Conservation (phyloP, 1,140 invertebrate genomes). For the Danaus plexippus region DNA sequence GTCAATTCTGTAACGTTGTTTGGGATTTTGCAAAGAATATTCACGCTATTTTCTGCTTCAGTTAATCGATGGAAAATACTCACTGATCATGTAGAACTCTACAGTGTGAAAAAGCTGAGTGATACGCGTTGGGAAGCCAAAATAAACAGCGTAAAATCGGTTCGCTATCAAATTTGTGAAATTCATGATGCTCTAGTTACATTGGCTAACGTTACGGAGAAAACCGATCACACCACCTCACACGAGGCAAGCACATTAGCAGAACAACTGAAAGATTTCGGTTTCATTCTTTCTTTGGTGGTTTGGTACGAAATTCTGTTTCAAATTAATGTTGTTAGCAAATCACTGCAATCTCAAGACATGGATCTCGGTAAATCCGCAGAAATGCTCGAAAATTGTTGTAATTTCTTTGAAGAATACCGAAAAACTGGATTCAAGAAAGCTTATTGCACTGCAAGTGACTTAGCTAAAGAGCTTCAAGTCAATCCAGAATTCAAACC, state of each 20-base stretch:
- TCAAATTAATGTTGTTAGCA: conserved; percentile 33
- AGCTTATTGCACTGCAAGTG: too few relatives aligned
- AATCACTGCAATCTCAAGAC: conserved; percentile 27
- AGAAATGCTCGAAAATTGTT: too few relatives aligned
- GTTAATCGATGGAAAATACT: conserved; percentile 30
- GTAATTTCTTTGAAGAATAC: too few relatives aligned
- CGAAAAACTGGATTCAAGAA: too few relatives aligned
- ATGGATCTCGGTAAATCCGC: conserved; percentile 32
- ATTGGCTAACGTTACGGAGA: conserved; percentile 25
- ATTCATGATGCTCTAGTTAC: conserved; percentile 24
- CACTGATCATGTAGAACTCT: conserved; percentile 22
- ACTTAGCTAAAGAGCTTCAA: too few relatives aligned
- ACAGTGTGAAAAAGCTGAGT: conserved; percentile 27
- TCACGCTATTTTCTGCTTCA: conserved; percentile 27
- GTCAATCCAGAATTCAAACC: too few relatives aligned
- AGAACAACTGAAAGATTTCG: conserved; percentile 26
- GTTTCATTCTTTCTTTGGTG: conserved; percentile 26
- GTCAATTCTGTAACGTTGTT: conserved; percentile 24
- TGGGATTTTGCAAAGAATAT: conserved; percentile 31
- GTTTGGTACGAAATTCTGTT: conserved; percentile 38
- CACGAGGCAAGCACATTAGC: conserved; percentile 30
- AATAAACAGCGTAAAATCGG: conserved; percentile 21
- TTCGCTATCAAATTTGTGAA: conserved; percentile 13
- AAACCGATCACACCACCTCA: conserved; percentile 31
- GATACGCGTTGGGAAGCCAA: conserved; percentile 26